Conservation (phyloP, 64 coral and sea anemone species). For the Montipora efflorescens region DNA sequence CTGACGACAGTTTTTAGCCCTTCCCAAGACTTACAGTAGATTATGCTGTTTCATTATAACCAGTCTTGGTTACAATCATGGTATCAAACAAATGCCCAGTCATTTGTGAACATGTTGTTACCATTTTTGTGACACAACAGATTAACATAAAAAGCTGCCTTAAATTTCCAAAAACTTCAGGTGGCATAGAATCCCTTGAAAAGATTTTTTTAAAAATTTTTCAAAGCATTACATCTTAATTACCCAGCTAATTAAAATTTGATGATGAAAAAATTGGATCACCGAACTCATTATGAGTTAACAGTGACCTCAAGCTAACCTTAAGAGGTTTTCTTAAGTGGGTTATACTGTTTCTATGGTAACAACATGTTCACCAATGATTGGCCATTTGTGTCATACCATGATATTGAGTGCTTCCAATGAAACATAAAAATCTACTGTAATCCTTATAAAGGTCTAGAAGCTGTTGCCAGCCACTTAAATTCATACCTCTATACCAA, state of each 20-base stretch:
- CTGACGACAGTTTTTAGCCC: constrained; percentile 35
- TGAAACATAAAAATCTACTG: constrained; percentile 33
- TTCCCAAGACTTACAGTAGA: constrained; percentile 33
- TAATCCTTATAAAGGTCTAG: constrained; percentile 26
- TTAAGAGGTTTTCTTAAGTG: background rate
- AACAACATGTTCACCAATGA: constrained; percentile 37
- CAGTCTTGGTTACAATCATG: constrained; percentile 59
- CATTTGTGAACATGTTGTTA: constrained; percentile 24
- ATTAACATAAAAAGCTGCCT: constrained; percentile 51
- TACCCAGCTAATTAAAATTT: constrained; percentile 20
- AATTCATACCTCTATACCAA: constrained; percentile 20
- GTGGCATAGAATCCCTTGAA: constrained; percentile 37
- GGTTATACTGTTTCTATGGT: background rate
- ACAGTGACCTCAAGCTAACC: constrained; percentile 20
- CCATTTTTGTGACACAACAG: constrained; percentile 31
- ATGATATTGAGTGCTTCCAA: constrained; percentile 41
- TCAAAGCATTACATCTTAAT: background rate
- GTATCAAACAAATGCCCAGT: constrained; percentile 46
- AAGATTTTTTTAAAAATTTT: constrained; percentile 22
- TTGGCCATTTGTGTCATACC: constrained; percentile 32
- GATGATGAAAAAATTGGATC: constrained; percentile 25
- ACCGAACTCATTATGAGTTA: constrained; percentile 10
- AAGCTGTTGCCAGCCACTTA: constrained; percentile 31
- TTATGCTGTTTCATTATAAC: constrained; percentile 60
- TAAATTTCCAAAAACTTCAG: constrained; percentile 57